Evolutionary conservation across 1,140 invertebrate species (phyloP).

Genomic region (Diploscapter pachys): DNA sequence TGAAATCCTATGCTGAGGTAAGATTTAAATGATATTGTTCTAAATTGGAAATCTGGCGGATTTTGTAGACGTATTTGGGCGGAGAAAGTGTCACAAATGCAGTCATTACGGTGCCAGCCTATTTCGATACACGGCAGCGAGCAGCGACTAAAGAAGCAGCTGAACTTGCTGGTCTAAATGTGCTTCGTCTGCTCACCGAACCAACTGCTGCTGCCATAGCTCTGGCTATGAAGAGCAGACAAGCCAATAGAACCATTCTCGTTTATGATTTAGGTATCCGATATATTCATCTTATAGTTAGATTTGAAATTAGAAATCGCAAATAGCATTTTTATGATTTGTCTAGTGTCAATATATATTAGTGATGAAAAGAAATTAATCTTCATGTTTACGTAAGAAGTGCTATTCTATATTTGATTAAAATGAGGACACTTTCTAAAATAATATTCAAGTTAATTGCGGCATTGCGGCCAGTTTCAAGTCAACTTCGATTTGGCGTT

Average conservation of each 20-base stretch:
- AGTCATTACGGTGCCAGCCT: slow-evolving; percentile 62
- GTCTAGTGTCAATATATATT: not conserved
- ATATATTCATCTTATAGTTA: slow-evolving; percentile 95
- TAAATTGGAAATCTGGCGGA: no score
- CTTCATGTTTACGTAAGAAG: not conserved
- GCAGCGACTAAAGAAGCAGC: slow-evolving; percentile 72
- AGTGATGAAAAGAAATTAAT: not conserved
- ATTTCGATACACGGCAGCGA: slow-evolving; percentile 61
- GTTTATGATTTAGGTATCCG: slow-evolving; percentile 99
- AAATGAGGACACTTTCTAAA: no score
- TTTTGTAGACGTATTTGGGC: no score
- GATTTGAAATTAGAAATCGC: slow-evolving; percentile 93
- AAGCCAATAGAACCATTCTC: slow-evolving; percentile 83
- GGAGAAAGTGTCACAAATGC: slow-evolving; percentile 38
- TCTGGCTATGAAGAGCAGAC: slow-evolving; percentile 70
- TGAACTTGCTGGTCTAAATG: slow-evolving; percentile 80
- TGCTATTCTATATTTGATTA: no score
- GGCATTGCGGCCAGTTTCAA: not conserved
- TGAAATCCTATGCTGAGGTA: no score
- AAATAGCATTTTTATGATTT: not conserved
- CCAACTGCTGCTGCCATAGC: slow-evolving; percentile 98
- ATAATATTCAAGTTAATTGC: not conserved
- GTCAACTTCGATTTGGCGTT: no score
- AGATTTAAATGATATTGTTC: no score
- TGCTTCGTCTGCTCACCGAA: slow-evolving; percentile 99